These are phyloP conservation scores for Seira ritae DNA, from an alignment of 2,888 invertebrate genomes.

Conservation along the genomic window DNA sequence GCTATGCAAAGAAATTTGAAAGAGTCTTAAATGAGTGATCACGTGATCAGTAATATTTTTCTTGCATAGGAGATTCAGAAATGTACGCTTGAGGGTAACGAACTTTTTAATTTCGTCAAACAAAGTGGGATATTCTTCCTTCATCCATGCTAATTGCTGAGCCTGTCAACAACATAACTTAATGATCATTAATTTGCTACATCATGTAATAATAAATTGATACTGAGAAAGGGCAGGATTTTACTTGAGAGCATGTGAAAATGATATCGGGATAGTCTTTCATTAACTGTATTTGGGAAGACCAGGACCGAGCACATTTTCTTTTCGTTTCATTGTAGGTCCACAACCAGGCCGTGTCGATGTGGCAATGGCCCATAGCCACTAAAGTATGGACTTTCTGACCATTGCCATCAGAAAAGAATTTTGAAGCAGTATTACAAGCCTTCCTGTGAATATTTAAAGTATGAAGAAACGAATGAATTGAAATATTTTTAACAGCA, in stretches of 20 bases:
- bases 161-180: slow-evolving; percentile 76
- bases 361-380: slow-evolving; percentile 76
- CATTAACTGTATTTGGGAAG: slow-evolving; percentile 76
- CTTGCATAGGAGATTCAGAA: no score
- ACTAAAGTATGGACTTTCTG: slow-evolving; percentile 76
- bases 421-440: slow-evolving; percentile 75
- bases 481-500: no score
- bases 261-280: slow-evolving; percentile 76
- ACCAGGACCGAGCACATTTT: slow-evolving; percentile 78
- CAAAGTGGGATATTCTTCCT: slow-evolving; percentile 76
- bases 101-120: slow-evolving; percentile 76
- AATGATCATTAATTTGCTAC: no score
- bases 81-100: slow-evolving; percentile 75
- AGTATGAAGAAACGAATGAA: neutral
- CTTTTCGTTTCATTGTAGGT: slow-evolving; percentile 78
- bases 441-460: slow-evolving; percentile 74
- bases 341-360: slow-evolving; percentile 79
- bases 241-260: slow-evolving; percentile 78
- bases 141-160: slow-evolving; percentile 78
- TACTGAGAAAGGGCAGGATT: no score
- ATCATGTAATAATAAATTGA: no score
- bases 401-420: slow-evolving; percentile 76
- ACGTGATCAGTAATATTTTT: neutral
- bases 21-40: neutral
- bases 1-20: slow-evolving; percentile 65